Conservation (phyloP, 2,888 invertebrate species). For the Pocota personata region DNA sequence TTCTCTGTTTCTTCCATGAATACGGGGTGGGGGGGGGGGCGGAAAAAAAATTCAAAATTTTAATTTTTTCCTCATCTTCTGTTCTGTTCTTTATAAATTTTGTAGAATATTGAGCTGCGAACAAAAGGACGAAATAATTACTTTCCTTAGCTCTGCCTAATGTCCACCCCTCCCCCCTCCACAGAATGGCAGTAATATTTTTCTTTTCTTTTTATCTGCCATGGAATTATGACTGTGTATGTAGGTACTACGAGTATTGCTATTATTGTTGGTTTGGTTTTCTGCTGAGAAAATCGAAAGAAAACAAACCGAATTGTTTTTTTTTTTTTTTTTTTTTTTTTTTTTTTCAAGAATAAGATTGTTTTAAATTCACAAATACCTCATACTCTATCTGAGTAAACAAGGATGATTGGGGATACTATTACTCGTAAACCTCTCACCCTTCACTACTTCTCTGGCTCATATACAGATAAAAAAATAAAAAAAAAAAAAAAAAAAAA, state of each 20-base stretch:
- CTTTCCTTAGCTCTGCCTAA: constrained; percentile 57
- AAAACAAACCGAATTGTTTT: constrained; percentile 33
- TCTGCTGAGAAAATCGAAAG: constrained; percentile 23
- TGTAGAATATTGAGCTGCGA: constrained; percentile 62
- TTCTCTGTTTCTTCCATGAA: constrained; percentile 1
- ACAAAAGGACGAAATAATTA: constrained; percentile 72
- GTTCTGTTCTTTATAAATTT: constrained; percentile 47
- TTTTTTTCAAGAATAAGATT: constrained; percentile 9
- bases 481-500: neutral
- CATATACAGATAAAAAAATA: neutral
- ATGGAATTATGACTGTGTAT: constrained; percentile 1
- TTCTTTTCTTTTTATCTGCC: neutral
- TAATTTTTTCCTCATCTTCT: constrained; percentile 21
- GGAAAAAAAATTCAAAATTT: neutral
- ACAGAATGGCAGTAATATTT: constrained; percentile 15
- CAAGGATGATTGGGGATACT: constrained; percentile 11
- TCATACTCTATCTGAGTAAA: neutral
- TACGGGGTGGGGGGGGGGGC: neutral
- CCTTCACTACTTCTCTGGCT: neutral
- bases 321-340: too few relatives aligned
- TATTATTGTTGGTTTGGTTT: constrained; percentile 11
- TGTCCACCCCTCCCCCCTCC: neutral
- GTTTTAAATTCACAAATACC: constrained; percentile 21
- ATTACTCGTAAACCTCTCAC: constrained; percentile 38
- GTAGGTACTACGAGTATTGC: constrained; percentile 1